These are phyloP conservation scores for Cotesia glomerata DNA, from an alignment of 1,140 invertebrate species.

Conservation along the genomic window DNA sequence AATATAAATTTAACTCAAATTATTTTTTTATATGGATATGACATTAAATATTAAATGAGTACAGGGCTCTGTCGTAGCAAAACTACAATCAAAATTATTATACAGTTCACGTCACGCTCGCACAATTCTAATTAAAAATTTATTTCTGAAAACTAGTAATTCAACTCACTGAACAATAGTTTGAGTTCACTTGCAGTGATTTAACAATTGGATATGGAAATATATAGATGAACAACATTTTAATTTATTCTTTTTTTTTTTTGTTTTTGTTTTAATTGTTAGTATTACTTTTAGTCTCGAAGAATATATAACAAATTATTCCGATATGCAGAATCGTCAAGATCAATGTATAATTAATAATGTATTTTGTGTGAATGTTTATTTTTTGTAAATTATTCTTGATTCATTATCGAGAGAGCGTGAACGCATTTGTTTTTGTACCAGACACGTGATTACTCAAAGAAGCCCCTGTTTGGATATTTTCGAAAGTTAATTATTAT, in stretches of 20 bases:
- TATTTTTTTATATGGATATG: not conserved
- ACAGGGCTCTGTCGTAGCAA: conserved; percentile 3
- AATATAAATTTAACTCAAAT: not conserved
- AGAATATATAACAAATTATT: not conserved
- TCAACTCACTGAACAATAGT: not conserved
- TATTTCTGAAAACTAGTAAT: not conserved
- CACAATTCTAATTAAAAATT: not conserved
- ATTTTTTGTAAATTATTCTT: not conserved
- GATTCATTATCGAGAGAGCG: not conserved
- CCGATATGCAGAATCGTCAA: conserved; percentile 1
- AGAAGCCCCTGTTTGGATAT: conserved; percentile 16
- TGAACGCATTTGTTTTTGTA: conserved; percentile 1
- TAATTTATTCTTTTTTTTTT: not conserved
- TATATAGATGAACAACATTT: not conserved
- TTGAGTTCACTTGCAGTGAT: not conserved
- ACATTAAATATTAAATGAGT: not conserved
- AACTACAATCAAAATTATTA: conserved; percentile 3
- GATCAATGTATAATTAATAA: not conserved
- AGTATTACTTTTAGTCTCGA: too few relatives aligned
- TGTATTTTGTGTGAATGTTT: not conserved
- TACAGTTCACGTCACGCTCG: conserved; percentile 4
- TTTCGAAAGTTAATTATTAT: not conserved
- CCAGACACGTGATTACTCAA: conserved; percentile 17
- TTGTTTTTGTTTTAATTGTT: too few relatives aligned
- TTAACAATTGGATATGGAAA: not conserved